A percentile compares a stretch with the other conserved stretches of the same genome.
phyloP scores from a whole-genome alignment of 1,140 invertebrate genomes.

The Pseudomyrmex flavicornis region DNA sequence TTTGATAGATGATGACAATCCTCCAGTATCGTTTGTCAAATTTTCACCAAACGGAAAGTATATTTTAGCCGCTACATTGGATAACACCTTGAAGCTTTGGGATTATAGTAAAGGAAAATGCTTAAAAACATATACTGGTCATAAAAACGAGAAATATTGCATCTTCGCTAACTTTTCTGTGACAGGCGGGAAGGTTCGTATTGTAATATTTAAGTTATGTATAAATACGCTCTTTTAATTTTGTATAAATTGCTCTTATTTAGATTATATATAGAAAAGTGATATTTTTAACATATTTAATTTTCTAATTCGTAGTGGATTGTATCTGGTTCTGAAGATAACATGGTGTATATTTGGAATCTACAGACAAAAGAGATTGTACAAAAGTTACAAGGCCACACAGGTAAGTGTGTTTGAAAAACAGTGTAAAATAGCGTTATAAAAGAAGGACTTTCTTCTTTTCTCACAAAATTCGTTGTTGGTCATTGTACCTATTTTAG shows the following conservation, averaged over 20 bases:
- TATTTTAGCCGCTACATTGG: constrained; percentile 98
- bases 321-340: constrained; percentile 99
- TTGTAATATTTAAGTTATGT: background rate
- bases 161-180: constrained; percentile 99
- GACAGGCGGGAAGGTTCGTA: constrained; percentile 97
- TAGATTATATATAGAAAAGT: background rate
- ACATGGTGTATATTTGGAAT: constrained; percentile 99
- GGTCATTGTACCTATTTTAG: constrained; percentile 83
- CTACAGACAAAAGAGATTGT: constrained; percentile 99
- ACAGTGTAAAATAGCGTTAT: background rate
- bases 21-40: constrained; percentile 99
- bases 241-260: background rate
- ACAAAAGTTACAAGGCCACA: constrained; percentile 98
- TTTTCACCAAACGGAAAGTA: constrained; percentile 99
- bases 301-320: constrained; percentile 93
- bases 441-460: background rate
- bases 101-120: constrained; percentile 99
- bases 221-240: constrained; percentile 10
- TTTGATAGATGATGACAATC: constrained; percentile 98
- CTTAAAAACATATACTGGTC: constrained; percentile 98
- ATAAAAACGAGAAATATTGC: constrained; percentile 99
- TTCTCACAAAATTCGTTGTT: background rate
- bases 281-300: background rate
- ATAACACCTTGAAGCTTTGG: constrained; percentile 99
- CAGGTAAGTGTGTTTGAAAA: constrained; percentile 86